phyloP scores from a whole-genome alignment of 2,888 invertebrate genomes.

The Fragum sueziense region DNA sequence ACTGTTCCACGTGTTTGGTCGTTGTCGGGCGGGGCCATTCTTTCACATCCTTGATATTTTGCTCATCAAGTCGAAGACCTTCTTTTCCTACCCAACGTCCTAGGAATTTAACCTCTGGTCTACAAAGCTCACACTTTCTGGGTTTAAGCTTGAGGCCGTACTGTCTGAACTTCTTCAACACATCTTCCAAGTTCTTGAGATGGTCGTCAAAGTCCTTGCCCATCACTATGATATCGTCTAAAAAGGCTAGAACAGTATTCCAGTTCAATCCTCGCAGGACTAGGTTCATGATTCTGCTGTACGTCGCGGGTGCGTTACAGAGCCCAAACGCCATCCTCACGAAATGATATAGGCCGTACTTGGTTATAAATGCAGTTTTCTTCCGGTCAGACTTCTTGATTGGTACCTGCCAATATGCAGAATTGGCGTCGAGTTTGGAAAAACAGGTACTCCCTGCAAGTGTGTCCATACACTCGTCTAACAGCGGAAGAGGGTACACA shows the following conservation, averaged over 20 bases:
- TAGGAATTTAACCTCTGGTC: slow-evolving; percentile 32
- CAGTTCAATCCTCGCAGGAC: slow-evolving; percentile 49
- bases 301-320: slow-evolving; percentile 58
- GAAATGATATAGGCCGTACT: slow-evolving; percentile 56
- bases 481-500: slow-evolving; percentile 36
- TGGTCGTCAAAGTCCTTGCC: slow-evolving; percentile 48
- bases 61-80: slow-evolving; percentile 24
- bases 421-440: slow-evolving; percentile 47
- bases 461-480: slow-evolving; percentile 45
- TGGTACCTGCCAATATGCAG: slow-evolving; percentile 52
- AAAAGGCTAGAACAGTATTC: slow-evolving; percentile 53
- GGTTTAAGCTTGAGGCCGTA: slow-evolving; percentile 54
- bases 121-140: slow-evolving; percentile 31
- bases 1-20: slow-evolving; percentile 41
- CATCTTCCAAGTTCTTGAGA: slow-evolving; percentile 39
- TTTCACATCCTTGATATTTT: slow-evolving; percentile 24
- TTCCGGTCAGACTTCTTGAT: slow-evolving; percentile 33
- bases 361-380: slow-evolving; percentile 60
- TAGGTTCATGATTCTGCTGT: slow-evolving; percentile 41
- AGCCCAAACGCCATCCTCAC: slow-evolving; percentile 57
- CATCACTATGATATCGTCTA: slow-evolving; percentile 62
- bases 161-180: slow-evolving; percentile 38
- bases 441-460: slow-evolving; percentile 41
- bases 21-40: slow-evolving; percentile 38
- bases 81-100: slow-evolving; percentile 33